A percentile compares a stretch with the other conserved stretches of the same genome.
Conservation (phyloP, 2,797 vertebrate species). For the Podarcis lilfordi region DNA sequence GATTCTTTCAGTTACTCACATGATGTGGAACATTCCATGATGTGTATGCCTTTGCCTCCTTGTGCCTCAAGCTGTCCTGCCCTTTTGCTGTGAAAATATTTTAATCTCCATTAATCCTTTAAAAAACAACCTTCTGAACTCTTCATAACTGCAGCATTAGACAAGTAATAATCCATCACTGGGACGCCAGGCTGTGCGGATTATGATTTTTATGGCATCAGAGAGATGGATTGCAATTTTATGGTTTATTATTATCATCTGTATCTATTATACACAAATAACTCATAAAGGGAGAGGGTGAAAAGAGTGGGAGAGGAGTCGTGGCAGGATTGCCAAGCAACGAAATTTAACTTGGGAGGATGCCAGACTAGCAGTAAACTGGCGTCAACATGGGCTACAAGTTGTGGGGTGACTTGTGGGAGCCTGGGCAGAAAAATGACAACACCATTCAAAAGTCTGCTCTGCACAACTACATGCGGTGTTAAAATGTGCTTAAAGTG, state of each 20-base stretch:
- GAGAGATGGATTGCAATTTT: slow-evolving; percentile 53
- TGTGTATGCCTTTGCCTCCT: not conserved
- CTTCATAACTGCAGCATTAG: slow-evolving; percentile 44
- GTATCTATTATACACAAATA: slow-evolving; percentile 28
- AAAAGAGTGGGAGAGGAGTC: slow-evolving; percentile 16
- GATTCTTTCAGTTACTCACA: not conserved
- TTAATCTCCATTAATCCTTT: slow-evolving; percentile 39
- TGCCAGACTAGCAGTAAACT: no score
- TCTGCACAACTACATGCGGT: not conserved
- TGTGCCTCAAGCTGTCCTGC: not conserved
- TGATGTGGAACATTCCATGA: not conserved
- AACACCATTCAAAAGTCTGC: no score
- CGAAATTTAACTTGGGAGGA: not conserved
- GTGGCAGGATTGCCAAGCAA: not conserved
- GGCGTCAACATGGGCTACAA: not conserved
- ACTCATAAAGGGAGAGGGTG: slow-evolving; percentile 9
- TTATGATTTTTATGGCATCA: slow-evolving; percentile 57
- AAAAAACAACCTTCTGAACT: slow-evolving; percentile 39
- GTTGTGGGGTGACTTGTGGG: no score
- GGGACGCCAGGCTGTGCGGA: slow-evolving; percentile 36
- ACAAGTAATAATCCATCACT: slow-evolving; percentile 36
- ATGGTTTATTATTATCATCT: slow-evolving; percentile 48
- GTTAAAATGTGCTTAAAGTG: no score
- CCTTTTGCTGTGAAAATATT: slow-evolving; percentile 38
- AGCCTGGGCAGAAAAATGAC: not conserved